Evolutionary conservation across 2,888 invertebrate genomes (phyloP).

Genomic region (Hyalella azteca): DNA sequence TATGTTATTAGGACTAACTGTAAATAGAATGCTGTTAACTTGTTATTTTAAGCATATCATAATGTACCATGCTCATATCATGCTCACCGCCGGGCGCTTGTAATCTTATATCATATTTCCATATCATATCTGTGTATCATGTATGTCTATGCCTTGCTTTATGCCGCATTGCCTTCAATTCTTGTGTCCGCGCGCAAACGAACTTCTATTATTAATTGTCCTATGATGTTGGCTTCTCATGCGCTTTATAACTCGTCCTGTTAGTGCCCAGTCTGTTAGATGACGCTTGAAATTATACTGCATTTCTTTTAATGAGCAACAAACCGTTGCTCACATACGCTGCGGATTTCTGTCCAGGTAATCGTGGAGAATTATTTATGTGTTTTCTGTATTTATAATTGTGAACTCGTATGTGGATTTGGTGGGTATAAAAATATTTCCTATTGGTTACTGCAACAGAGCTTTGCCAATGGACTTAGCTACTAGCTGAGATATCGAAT

Average conservation of each 20-base stretch:
- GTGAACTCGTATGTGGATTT: too few species aligned
- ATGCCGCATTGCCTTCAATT: constrained; percentile 28
- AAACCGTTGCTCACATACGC: too few species aligned
- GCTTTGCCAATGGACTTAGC: too few species aligned
- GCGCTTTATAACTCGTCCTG: not conserved
- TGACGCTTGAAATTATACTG: not conserved
- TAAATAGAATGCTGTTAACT: constrained; percentile 24
- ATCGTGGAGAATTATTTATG: too few species aligned
- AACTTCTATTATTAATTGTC: not conserved
- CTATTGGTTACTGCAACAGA: too few species aligned
- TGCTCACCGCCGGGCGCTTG: constrained; percentile 21
- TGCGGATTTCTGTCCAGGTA: too few species aligned
- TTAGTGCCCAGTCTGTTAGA: not conserved
- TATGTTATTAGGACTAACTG: not conserved
- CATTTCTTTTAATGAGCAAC: too few species aligned
- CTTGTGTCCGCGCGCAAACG: not conserved
- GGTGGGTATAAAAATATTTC: too few species aligned
- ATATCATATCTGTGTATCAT: constrained; percentile 25
- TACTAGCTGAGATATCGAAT: too few species aligned
- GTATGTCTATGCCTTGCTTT: constrained; percentile 16
- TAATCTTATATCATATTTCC: constrained; percentile 33
- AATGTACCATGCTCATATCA: constrained; percentile 36
- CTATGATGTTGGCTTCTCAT: not conserved
- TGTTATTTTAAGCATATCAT: constrained; percentile 34
- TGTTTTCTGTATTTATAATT: too few species aligned